phyloP scores from a whole-genome alignment of 2,797 vertebrate genomes.

The Nyctibius grandis region DNA sequence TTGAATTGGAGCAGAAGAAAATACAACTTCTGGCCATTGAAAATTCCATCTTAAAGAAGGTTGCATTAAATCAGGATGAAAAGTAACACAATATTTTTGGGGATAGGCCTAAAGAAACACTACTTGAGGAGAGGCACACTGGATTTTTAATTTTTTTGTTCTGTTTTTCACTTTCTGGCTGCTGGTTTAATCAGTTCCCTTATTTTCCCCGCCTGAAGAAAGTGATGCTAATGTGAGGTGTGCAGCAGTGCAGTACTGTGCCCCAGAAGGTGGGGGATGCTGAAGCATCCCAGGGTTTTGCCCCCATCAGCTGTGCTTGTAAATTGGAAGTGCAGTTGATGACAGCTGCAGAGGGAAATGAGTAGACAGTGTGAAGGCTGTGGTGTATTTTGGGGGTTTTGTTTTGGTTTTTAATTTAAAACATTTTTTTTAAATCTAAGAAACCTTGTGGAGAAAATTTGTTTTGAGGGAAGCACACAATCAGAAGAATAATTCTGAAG shows the following conservation, averaged over 20 bases:
- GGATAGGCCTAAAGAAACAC: not conserved
- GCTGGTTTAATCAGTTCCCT: not conserved
- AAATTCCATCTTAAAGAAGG: not conserved
- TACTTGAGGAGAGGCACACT: not conserved
- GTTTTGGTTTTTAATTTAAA: not conserved
- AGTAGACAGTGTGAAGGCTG: not conserved
- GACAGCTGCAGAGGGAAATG: not conserved
- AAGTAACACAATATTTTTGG: not conserved
- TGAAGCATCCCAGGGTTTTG: not conserved
- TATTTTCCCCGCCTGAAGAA: not conserved
- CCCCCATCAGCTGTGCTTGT: not conserved
- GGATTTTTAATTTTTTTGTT: not conserved
- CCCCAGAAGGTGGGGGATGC: not conserved
- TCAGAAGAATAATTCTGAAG: not conserved
- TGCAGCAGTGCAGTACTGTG: not conserved
- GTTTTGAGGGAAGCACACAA: not conserved
- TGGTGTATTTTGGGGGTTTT: not conserved
- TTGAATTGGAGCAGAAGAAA: not conserved
- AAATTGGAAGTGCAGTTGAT: not conserved
- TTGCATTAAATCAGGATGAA: not conserved
- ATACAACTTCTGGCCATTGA: not conserved
- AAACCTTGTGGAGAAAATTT: not conserved
- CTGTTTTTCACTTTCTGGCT: not conserved
- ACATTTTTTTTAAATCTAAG: not conserved
- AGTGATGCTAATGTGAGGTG: not conserved